Conservation (phyloP, 1,140 invertebrate genomes). For the Ceratina australensis region DNA sequence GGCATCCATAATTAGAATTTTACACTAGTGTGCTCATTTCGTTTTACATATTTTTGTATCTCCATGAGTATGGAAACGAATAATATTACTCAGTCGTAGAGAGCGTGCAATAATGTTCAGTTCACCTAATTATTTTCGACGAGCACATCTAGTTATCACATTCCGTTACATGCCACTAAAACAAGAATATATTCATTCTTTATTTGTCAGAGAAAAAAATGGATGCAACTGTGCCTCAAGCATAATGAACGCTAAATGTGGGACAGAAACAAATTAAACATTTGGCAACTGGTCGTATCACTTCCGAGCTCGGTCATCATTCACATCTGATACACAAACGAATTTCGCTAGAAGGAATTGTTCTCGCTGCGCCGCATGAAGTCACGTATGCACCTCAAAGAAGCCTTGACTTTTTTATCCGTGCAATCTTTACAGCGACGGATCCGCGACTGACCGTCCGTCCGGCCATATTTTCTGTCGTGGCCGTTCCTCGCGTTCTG, state of each 20-base stretch:
- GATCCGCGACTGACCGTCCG: slow-evolving; percentile 20
- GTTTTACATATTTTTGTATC: too few relatives aligned
- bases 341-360: slow-evolving; percentile 15
- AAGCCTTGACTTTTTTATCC: slow-evolving; percentile 42
- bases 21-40: too few relatives aligned
- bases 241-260: too few relatives aligned
- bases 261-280: too few relatives aligned
- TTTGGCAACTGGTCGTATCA: too few relatives aligned
- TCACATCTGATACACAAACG: slow-evolving; percentile 12
- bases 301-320: too few relatives aligned
- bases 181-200: too few relatives aligned
- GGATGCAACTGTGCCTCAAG: too few relatives aligned
- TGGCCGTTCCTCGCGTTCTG: slow-evolving; percentile 15
- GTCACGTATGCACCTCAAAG: slow-evolving; percentile 35
- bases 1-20: too few relatives aligned
- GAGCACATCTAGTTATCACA: not conserved
- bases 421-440: slow-evolving; percentile 39
- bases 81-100: not conserved
- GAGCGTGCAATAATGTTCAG: not conserved
- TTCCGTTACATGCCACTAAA: not conserved
- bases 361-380: not conserved
- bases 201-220: too few relatives aligned
- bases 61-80: not conserved
- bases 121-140: not conserved
- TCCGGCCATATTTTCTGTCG: slow-evolving; percentile 47